Evolutionary conservation across 2,797 vertebrate genomes (phyloP).

Genomic region (Coregonus ussuriensis): DNA sequence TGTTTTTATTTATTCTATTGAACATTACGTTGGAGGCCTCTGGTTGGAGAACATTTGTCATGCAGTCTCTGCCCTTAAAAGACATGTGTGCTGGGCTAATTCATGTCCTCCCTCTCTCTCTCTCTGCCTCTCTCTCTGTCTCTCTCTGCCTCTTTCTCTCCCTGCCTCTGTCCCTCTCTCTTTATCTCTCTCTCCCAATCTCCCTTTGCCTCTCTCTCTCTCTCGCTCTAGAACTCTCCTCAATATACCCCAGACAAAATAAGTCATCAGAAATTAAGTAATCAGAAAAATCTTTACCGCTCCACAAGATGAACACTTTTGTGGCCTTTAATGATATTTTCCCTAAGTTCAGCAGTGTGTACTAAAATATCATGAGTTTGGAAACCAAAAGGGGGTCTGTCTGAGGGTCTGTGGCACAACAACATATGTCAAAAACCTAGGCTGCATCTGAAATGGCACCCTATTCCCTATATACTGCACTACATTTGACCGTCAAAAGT

Average conservation of each 20-base stretch:
- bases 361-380: not conserved
- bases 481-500: not conserved
- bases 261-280: slow-evolving; percentile 63
- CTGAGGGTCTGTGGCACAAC: not conserved
- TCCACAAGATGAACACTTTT: slow-evolving; percentile 9
- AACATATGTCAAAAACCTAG: not conserved
- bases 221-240: slow-evolving; percentile 56
- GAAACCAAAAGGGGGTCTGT: not conserved
- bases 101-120: slow-evolving; percentile 67
- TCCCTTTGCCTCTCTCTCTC: slow-evolving; percentile 19
- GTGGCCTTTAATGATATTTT: not conserved
- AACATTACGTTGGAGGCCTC: slow-evolving; percentile 61
- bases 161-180: slow-evolving; percentile 44
- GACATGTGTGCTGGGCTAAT: slow-evolving; percentile 70
- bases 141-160: not conserved
- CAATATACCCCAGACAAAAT: slow-evolving; percentile 69
- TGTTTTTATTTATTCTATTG: slow-evolving; percentile 72
- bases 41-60: slow-evolving; percentile 70
- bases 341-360: not conserved
- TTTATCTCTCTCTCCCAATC: slow-evolving; percentile 45
- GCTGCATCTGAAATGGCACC: not conserved
- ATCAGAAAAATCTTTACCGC: slow-evolving; percentile 45
- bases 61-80: slow-evolving; percentile 66
- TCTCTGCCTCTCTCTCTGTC: slow-evolving; percentile 41
- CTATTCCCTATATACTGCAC: too few relatives aligned